phyloP scores from a whole-genome alignment of 2,113 vertebrate genomes.

The Antechinus flavipes region DNA sequence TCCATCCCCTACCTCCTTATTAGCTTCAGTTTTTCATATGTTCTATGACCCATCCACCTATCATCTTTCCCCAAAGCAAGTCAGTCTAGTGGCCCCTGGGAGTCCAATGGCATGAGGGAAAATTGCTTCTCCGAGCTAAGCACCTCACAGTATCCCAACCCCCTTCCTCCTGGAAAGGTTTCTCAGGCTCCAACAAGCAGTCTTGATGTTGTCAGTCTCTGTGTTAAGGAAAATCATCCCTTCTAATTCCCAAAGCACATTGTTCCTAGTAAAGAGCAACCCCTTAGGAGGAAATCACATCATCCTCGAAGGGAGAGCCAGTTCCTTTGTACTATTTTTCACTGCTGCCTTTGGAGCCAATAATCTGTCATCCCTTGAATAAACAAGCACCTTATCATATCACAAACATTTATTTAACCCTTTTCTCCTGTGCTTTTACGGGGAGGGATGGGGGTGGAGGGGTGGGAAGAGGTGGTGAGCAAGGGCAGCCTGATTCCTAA shows the following conservation, averaged over 20 bases:
- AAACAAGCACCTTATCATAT: slow-evolving; percentile 98
- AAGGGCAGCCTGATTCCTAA: slow-evolving; percentile 83
- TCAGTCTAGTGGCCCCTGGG: background rate
- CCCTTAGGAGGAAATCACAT: slow-evolving; percentile 89
- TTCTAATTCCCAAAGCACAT: slow-evolving; percentile 83
- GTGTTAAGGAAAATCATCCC: slow-evolving; percentile 81
- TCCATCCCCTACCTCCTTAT: background rate
- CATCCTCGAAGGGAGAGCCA: slow-evolving; percentile 86
- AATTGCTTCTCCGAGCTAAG: background rate
- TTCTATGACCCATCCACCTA: background rate
- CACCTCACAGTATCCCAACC: background rate
- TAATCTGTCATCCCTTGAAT: slow-evolving; percentile 90
- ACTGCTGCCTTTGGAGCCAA: slow-evolving; percentile 88
- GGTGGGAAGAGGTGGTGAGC: slow-evolving; percentile 85
- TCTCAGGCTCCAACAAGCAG: slow-evolving; percentile 58
- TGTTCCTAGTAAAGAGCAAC: slow-evolving; percentile 84
- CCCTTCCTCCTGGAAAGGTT: slow-evolving; percentile 3
- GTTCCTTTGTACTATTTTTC: slow-evolving; percentile 89
- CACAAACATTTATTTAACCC: slow-evolving; percentile 99
- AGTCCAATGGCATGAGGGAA: background rate
- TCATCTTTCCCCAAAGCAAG: background rate
- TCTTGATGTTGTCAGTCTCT: slow-evolving; percentile 60
- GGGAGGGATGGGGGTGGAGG: slow-evolving; percentile 67
- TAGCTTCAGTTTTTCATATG: background rate
- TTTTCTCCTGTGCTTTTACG: slow-evolving; percentile 91